These are phyloP conservation scores for Mesocentrotus franciscanus DNA, from an alignment of 53 echinoderm and acorn worm species.

Conservation along the genomic window DNA sequence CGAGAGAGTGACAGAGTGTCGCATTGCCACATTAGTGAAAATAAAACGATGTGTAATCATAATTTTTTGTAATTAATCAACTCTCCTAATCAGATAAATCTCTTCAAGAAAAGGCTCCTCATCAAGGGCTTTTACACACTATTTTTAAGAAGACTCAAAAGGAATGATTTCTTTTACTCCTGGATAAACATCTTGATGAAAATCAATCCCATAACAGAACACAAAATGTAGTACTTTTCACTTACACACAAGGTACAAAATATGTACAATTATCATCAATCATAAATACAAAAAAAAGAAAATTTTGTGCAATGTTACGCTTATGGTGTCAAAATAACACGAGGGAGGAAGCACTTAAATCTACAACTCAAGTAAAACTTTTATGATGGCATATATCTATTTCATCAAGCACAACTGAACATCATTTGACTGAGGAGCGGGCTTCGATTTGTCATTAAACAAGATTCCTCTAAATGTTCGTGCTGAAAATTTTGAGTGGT, in stretches of 20 bases:
- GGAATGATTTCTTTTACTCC: too few relatives aligned
- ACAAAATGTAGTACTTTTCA: background rate
- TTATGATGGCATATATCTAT: background rate
- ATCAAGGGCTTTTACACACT: too few relatives aligned
- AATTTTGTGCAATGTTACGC: background rate
- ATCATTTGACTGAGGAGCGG: background rate
- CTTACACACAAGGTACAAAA: too few relatives aligned
- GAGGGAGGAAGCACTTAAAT: background rate
- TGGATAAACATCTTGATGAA: too few relatives aligned
- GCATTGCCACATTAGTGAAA: background rate
- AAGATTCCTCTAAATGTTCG: background rate
- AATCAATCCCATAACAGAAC: background rate
- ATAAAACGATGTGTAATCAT: background rate
- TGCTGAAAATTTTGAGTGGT: background rate
- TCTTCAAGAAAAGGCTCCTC: too few relatives aligned
- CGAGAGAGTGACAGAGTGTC: background rate
- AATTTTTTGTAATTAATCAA: background rate
- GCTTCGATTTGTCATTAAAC: background rate
- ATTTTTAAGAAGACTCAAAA: too few relatives aligned
- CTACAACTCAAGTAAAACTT: background rate
- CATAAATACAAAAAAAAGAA: too few relatives aligned
- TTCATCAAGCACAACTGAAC: background rate
- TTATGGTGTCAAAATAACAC: background rate
- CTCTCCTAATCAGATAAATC: too few relatives aligned
- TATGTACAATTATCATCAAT: too few relatives aligned